Evolutionary conservation across 2,888 invertebrate species (phyloP), one percentile per base, ranked within the genome.

Genomic region (Erannis defoliaria): DNA sequence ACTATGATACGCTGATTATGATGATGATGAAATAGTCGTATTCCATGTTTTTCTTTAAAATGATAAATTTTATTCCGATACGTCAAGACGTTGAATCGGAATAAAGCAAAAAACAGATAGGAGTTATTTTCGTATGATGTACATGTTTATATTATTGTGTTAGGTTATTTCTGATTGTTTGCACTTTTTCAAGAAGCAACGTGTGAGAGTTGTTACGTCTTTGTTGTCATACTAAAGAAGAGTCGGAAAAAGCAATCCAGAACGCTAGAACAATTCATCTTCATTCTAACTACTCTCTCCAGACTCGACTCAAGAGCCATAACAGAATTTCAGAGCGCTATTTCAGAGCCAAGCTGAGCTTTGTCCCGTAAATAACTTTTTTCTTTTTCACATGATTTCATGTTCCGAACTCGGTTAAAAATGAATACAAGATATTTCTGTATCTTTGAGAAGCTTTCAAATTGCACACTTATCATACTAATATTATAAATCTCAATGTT

Each of bases 301-400:
- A 43, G 53, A 42, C 33, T 38, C 37, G 16, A 26, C 42, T 33
- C 49, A 37, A 43, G 49, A 9, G 29, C 29, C 49, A 49, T 42
- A 50, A 35, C 18, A 29, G 14, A 49, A 26, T 35, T 37, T 50
- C 55, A 55, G 29, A n/a, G 40, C 8, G 50, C 54, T 61, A 61
- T 61, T 61, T 61, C 50, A 16, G 49, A 42, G 14, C 9, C 14
- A 42, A 10, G 12, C 21, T n/a, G 49, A 14, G 40, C 43, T 55
- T 42, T 55, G 55, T 43, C 14, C n/a, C 38, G 9, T 38, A 46
- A 45, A 23, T 53, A 51, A 19, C 14, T 33, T 23, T 48, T 18
- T 46, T 43, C 23, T 29, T 49, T 46, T 31, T 46, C 31, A 33
- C 1, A 31, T 18, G 29, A 31, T 12, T 45, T 31, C 31, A 9